Conservation (phyloP, 2,888 invertebrate species). For the Arctia plantaginis region DNA sequence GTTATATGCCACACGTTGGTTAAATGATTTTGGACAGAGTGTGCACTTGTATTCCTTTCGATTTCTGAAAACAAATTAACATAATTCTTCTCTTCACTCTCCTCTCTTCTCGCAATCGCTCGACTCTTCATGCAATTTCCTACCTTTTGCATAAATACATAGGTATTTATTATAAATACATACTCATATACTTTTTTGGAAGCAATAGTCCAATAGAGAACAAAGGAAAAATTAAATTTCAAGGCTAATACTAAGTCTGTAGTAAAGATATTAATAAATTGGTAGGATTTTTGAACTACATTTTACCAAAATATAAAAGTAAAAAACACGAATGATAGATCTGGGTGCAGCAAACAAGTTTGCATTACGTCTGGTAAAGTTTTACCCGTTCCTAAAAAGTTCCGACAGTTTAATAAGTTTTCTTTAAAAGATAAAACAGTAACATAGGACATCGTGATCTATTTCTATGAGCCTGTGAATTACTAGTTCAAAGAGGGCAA, state of each 20-base stretch:
- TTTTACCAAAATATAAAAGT: too few species aligned
- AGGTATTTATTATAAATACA: background rate
- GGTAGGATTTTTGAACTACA: too few species aligned
- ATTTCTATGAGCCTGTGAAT: background rate
- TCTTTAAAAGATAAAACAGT: background rate
- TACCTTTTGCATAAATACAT: background rate
- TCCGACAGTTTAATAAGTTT: too few species aligned
- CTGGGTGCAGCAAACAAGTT: too few species aligned
- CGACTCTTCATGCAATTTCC: too few species aligned
- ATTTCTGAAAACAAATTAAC: constrained; percentile 80
- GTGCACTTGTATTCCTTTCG: constrained; percentile 93
- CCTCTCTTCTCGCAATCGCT: too few species aligned
- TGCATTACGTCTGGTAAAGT: too few species aligned
- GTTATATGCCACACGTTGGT: constrained; percentile 94
- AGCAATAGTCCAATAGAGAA: background rate
- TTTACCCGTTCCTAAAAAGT: too few species aligned
- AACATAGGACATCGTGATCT: background rate
- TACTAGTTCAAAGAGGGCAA: background rate
- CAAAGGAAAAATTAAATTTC: background rate
- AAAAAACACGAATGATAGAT: too few species aligned
- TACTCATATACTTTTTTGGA: background rate
- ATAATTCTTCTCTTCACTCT: background rate
- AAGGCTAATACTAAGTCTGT: background rate
- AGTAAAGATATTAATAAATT: background rate
- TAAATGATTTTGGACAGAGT: constrained; percentile 93